These are phyloP conservation scores for Pocillopora verrucosa DNA, from an alignment of 64 coral and sea anemone species.

Conservation along the genomic window DNA sequence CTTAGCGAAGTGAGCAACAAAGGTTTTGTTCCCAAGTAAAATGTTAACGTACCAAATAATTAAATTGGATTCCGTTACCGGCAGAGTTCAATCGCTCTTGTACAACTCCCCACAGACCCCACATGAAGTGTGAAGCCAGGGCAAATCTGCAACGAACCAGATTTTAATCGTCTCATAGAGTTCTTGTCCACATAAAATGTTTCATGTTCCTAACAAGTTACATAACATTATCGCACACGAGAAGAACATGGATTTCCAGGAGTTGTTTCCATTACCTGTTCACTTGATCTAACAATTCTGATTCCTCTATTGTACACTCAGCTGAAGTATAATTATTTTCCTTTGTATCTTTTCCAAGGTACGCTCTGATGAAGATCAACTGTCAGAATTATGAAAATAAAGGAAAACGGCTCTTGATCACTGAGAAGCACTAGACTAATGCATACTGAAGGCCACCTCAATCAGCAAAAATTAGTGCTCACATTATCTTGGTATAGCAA, in stretches of 20 bases:
- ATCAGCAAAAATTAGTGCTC: no score
- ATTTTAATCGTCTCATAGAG: not conserved
- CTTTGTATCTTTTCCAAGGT: conserved; percentile 47
- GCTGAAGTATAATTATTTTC: not conserved
- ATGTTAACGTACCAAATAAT: conserved; percentile 51
- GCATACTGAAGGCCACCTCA: no score
- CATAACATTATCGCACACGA: no score
- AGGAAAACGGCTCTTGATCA: not conserved
- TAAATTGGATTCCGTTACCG: conserved; percentile 39
- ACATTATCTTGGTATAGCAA: no score
- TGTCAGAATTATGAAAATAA: conserved; percentile 2
- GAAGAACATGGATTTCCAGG: no score
- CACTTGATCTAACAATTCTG: conserved; percentile 60
- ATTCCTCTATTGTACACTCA: conserved; percentile 65
- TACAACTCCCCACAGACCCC: conserved; percentile 65
- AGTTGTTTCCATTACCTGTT: conserved; percentile 43
- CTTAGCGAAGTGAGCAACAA: no score
- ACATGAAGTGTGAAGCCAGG: conserved; percentile 63
- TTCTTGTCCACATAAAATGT: not conserved
- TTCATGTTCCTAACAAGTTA: no score
- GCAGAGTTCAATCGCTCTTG: conserved; percentile 43
- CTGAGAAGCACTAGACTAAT: no score
- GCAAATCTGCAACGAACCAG: conserved; percentile 50
- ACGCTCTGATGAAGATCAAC: conserved; percentile 68
- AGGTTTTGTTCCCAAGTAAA: no score